A percentile compares a stretch with the other conserved stretches of the same genome.
Conservation (phyloP, 2,113 vertebrate genomes). For the Emydura subglobosa region DNA sequence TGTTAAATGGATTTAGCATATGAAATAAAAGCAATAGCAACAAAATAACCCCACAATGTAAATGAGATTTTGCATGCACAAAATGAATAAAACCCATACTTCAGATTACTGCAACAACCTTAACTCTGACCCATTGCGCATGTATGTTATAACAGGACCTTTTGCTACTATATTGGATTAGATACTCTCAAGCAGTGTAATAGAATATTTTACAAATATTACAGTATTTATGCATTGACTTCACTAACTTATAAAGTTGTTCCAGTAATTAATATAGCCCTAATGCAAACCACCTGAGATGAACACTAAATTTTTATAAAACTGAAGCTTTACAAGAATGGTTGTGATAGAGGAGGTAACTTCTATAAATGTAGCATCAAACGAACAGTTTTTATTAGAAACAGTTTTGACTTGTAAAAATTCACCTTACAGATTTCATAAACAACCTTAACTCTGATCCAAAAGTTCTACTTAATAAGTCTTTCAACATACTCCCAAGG, state of each 20-base stretch:
- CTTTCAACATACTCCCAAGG: background rate
- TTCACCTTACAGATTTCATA: background rate
- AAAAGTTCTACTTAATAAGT: background rate
- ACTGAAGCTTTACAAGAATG: background rate
- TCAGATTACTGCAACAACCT: background rate
- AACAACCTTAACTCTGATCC: background rate
- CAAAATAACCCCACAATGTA: background rate
- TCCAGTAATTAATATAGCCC: background rate
- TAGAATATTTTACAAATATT: background rate
- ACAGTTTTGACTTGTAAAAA: background rate
- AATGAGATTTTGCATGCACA: background rate
- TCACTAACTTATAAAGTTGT: background rate
- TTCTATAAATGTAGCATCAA: background rate
- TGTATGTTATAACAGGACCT: background rate
- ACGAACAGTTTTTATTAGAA: background rate
- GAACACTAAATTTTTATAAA: background rate
- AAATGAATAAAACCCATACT: background rate
- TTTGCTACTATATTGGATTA: background rate
- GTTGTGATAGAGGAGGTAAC: background rate
- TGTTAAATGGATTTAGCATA: background rate
- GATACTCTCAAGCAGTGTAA: background rate
- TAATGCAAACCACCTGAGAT: background rate
- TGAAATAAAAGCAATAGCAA: background rate
- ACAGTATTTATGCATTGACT: background rate
- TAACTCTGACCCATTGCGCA: background rate